These are phyloP conservation scores for Drosophila eugracilis DNA, from an alignment of 1,140 invertebrate species.

Conservation along the genomic window DNA sequence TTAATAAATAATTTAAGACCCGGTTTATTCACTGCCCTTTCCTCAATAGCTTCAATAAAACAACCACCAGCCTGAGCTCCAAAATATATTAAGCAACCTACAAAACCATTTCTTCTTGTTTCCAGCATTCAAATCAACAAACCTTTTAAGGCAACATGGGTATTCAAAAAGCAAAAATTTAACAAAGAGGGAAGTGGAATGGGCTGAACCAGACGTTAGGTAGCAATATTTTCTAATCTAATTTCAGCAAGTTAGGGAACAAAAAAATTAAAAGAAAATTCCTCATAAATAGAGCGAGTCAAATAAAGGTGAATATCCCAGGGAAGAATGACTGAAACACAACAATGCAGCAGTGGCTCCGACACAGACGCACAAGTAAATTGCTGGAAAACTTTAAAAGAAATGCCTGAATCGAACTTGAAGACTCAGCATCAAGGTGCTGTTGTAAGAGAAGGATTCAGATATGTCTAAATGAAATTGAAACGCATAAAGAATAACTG, in stretches of 20 bases:
- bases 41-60: not conserved
- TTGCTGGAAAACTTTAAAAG: slow-evolving; percentile 72
- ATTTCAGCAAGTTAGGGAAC: slow-evolving; percentile 66
- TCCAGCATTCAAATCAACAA: slow-evolving; percentile 57
- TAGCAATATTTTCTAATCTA: slow-evolving; percentile 83
- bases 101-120: slow-evolving; percentile 50
- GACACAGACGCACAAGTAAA: slow-evolving; percentile 48
- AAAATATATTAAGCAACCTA: slow-evolving; percentile 73
- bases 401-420: slow-evolving; percentile 6
- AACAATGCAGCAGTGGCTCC: slow-evolving; percentile 63
- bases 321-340: slow-evolving; percentile 48
- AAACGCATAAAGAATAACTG: slow-evolving; percentile 82
- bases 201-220: slow-evolving; percentile 64
- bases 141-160: slow-evolving; percentile 52
- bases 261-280: slow-evolving; percentile 80
- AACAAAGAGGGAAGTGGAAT: not conserved
- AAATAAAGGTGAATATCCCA: slow-evolving; percentile 44
- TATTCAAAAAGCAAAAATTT: slow-evolving; percentile 62
- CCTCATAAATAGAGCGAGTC: slow-evolving; percentile 44
- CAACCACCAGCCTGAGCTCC: slow-evolving; percentile 33
- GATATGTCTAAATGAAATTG: slow-evolving; percentile 83
- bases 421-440: not conserved
- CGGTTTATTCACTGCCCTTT: slow-evolving; percentile 9
- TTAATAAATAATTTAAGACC: slow-evolving; percentile 68
- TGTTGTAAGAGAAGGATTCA: slow-evolving; percentile 49